Evolutionary conservation across 2,888 invertebrate species (phyloP).

Genomic region (Drosophila anceps): DNA sequence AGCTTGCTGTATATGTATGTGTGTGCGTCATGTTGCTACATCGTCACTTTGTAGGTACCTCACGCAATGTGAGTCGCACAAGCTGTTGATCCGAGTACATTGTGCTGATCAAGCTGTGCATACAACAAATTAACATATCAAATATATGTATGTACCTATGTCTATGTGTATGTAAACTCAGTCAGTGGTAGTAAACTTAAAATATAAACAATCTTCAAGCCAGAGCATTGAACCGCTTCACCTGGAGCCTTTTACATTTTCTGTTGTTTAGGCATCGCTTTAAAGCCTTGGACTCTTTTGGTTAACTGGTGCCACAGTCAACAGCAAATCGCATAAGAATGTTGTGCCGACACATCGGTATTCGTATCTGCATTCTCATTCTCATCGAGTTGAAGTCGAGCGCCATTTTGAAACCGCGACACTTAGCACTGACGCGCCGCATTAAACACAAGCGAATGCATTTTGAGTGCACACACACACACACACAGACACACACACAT

Average conservation of each 20-base stretch:
- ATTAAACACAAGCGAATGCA: slow-evolving; percentile 69
- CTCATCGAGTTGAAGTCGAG: slow-evolving; percentile 28
- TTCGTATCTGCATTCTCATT: slow-evolving; percentile 1
- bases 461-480: slow-evolving; percentile 38
- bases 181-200: neutral
- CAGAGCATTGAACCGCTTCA: neutral
- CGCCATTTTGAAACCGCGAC: slow-evolving; percentile 75
- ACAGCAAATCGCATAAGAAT: slow-evolving; percentile 19
- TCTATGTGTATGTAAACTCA: neutral
- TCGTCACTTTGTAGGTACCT: slow-evolving; percentile 45
- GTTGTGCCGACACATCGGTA: slow-evolving; percentile 12
- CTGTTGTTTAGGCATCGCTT: slow-evolving; percentile 7
- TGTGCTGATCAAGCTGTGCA: slow-evolving; percentile 19
- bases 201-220: neutral
- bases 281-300: slow-evolving; percentile 42
- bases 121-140: slow-evolving; percentile 13
- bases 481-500: slow-evolving; percentile 3
- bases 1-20: neutral
- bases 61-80: slow-evolving; percentile 15
- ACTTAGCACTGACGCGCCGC: slow-evolving; percentile 77
- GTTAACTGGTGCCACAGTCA: slow-evolving; percentile 14
- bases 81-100: slow-evolving; percentile 34
- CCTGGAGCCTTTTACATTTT: neutral
- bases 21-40: neutral
- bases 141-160: neutral